A percentile compares a stretch with the other conserved stretches of the same genome.
These are phyloP conservation scores for Teleopsis dalmanni DNA, from an alignment of 1,140 invertebrate species.

Conservation along the genomic window DNA sequence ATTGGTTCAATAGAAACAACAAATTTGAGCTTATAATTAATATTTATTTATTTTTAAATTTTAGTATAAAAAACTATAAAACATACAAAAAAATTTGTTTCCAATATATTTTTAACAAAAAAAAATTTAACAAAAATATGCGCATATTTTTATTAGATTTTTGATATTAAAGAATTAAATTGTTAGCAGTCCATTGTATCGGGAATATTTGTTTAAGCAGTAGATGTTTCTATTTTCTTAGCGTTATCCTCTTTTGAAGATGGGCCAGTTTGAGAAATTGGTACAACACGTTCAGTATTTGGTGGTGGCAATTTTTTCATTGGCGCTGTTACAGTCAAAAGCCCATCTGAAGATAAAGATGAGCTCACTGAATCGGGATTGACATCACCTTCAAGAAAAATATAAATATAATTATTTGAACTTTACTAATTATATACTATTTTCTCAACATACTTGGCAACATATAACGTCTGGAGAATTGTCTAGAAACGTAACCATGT, in stretches of 20 bases:
- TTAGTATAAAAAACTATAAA: not conserved
- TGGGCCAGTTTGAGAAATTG: constrained; percentile 57
- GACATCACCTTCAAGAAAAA: constrained; percentile 24
- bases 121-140: not conserved
- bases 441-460: constrained; percentile 45
- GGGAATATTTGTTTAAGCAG: constrained; percentile 17
- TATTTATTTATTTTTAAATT: no score
- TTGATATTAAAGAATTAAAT: not conserved
- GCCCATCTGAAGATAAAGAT: constrained; percentile 65
- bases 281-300: constrained; percentile 53
- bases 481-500: constrained; percentile 65
- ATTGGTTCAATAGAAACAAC: no score
- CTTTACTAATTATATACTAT: not conserved
- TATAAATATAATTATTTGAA: not conserved
- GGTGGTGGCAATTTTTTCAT: constrained; percentile 52
- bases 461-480: constrained; percentile 63
- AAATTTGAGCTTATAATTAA: no score
- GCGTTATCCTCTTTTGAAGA: constrained; percentile 41
- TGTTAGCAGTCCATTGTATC: not conserved
- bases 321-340: constrained; percentile 63
- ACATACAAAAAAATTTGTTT: not conserved
- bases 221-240: constrained; percentile 36
- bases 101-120: not conserved
- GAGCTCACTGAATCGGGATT: constrained; percentile 64
- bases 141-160: not conserved